Evolutionary conservation across 1,140 invertebrate species (phyloP).

Genomic region (Diorhabda elongata): DNA sequence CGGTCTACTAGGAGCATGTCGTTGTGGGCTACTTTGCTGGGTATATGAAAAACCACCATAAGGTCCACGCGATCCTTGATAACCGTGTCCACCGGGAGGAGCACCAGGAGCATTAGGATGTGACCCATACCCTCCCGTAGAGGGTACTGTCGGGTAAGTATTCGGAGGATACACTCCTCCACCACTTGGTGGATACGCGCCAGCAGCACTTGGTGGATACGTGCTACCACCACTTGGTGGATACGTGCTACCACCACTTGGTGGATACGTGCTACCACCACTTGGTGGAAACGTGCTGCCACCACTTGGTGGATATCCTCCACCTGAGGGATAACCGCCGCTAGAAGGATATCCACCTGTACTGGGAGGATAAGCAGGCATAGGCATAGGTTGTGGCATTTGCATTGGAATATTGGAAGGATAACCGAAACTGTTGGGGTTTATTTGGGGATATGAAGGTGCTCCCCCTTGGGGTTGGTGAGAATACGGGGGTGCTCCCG

Average conservation of each 20-base stretch:
- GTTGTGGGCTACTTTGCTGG: constrained; percentile 12
- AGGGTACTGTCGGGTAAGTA: constrained; percentile 11
- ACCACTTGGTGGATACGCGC: constrained; percentile 24
- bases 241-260: constrained; percentile 8
- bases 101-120: constrained; percentile 26
- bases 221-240: constrained; percentile 9
- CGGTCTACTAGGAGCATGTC: constrained; percentile 9
- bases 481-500: constrained; percentile 38
- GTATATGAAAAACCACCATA: constrained; percentile 27
- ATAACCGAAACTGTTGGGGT: constrained; percentile 41
- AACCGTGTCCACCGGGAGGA: constrained; percentile 11
- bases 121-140: constrained; percentile 15
- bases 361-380: constrained; percentile 26
- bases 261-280: constrained; percentile 18
- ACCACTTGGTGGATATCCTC: constrained; percentile 25
- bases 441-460: constrained; percentile 37
- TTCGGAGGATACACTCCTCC: constrained; percentile 6
- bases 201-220: constrained; percentile 21
- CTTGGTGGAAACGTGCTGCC: constrained; percentile 24
- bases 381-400: constrained; percentile 43
- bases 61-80: constrained; percentile 22
- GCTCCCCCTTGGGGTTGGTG: constrained; percentile 35
- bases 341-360: constrained; percentile 11
- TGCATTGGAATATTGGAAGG: constrained; percentile 40
- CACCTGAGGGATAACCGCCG: constrained; percentile 22